These are phyloP conservation scores for Aptenodytes patagonicus DNA, from an alignment of 2,113 vertebrate genomes.

Conservation along the genomic window DNA sequence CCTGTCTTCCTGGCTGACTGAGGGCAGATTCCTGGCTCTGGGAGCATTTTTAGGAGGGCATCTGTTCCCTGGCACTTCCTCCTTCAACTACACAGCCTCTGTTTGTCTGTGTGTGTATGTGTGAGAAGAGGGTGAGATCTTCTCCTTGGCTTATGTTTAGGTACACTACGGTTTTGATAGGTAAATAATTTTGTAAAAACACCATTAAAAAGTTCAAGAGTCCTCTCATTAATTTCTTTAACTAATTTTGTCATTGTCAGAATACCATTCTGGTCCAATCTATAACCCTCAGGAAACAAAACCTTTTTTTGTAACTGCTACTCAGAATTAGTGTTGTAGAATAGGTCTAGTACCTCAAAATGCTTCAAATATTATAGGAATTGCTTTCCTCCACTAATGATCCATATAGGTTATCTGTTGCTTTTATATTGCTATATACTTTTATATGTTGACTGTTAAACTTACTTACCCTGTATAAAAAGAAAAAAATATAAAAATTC, in stretches of 20 bases:
- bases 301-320: neutral
- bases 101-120: neutral
- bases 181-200: neutral
- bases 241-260: neutral
- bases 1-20: neutral
- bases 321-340: neutral
- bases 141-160: neutral
- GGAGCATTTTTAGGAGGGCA: neutral
- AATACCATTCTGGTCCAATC: neutral
- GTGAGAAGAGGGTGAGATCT: neutral
- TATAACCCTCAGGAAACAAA: neutral
- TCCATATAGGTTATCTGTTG: neutral
- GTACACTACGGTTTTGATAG: neutral
- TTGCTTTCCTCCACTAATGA: neutral
- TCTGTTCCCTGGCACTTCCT: neutral
- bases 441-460: neutral
- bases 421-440: neutral
- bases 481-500: neutral
- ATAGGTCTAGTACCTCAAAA: neutral
- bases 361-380: neutral
- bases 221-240: neutral
- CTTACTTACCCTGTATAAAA: neutral
- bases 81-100: neutral
- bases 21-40: constrained; percentile 8
- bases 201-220: neutral